Evolutionary conservation across 2,113 vertebrate genomes (phyloP).

Genomic region (Scomber colias): DNA sequence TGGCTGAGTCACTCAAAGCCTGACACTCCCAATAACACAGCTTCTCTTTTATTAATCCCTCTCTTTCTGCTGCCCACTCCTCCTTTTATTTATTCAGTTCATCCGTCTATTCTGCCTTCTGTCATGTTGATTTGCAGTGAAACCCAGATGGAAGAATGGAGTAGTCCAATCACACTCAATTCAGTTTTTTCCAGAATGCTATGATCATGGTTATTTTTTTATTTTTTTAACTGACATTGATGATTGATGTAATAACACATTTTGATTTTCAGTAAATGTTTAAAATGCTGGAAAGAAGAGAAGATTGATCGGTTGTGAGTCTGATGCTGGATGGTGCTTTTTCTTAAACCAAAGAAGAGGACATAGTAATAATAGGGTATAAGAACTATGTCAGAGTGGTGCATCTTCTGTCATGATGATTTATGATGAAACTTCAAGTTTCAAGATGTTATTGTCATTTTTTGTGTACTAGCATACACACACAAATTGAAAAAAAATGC

Average conservation of each 20-base stretch:
- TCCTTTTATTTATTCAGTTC: slow-evolving; percentile 43
- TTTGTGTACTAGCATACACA: no score
- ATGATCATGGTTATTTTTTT: not conserved
- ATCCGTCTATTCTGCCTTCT: slow-evolving; percentile 32
- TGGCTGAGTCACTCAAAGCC: slow-evolving; percentile 22
- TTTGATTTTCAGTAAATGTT: slow-evolving; percentile 12
- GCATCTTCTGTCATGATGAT: slow-evolving; percentile 35
- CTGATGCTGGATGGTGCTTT: not conserved
- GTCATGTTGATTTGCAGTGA: slow-evolving; percentile 24
- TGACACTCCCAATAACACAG: slow-evolving; percentile 45
- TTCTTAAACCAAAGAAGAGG: slow-evolving; percentile 11
- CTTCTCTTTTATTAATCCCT: slow-evolving; percentile 44
- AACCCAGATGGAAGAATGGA: slow-evolving; percentile 9
- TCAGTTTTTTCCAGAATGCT: not conserved
- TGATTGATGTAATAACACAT: slow-evolving; percentile 12
- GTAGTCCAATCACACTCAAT: slow-evolving; percentile 21
- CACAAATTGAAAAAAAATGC: no score
- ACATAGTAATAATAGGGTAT: slow-evolving; percentile 1
- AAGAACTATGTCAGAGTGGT: slow-evolving; percentile 35
- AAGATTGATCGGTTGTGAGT: slow-evolving; percentile 11
- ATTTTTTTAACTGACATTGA: not conserved
- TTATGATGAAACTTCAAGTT: slow-evolving; percentile 63
- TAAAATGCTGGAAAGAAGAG: not conserved
- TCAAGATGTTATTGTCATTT: no score
- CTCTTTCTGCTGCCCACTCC: not conserved